Conservation (phyloP, 2,888 invertebrate genomes). For the Raillietiella orientalis region DNA sequence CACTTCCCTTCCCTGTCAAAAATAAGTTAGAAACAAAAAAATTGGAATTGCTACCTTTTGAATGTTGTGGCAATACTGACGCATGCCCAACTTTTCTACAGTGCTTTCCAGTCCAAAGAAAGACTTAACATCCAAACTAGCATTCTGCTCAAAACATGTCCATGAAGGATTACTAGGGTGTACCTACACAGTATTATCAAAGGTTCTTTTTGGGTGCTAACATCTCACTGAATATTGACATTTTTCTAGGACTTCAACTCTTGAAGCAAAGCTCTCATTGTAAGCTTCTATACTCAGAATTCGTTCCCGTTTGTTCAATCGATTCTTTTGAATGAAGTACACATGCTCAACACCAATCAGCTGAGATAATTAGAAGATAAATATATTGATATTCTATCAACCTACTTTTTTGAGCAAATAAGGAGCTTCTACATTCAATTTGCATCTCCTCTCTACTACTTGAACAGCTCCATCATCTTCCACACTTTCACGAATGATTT, state of each 20-base stretch:
- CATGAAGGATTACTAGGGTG: slow-evolving; percentile 74
- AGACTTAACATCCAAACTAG: slow-evolving; percentile 64
- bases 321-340: slow-evolving; percentile 65
- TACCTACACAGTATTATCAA: slow-evolving; percentile 21
- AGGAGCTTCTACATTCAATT: slow-evolving; percentile 69
- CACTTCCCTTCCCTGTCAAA: slow-evolving; percentile 52
- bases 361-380: slow-evolving; percentile 18
- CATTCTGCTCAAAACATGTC: slow-evolving; percentile 87
- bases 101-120: slow-evolving; percentile 81
- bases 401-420: slow-evolving; percentile 65
- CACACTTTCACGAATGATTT: slow-evolving; percentile 38
- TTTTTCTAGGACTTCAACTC: slow-evolving; percentile 55
- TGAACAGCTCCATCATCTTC: slow-evolving; percentile 40
- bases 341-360: slow-evolving; percentile 72
- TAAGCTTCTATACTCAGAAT: slow-evolving; percentile 59
- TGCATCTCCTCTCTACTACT: slow-evolving; percentile 50
- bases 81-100: slow-evolving; percentile 82
- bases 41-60: slow-evolving; percentile 19
- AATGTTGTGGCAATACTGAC: slow-evolving; percentile 64
- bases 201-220: not conserved
- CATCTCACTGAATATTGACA: slow-evolving; percentile 51
- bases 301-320: slow-evolving; percentile 37
- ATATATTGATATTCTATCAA: slow-evolving; percentile 1
- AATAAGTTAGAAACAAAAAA: slow-evolving; percentile 1
- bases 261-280: slow-evolving; percentile 58